Evolutionary conservation across 2,888 invertebrate genomes (phyloP), one percentile per base, ranked within the genome.

Genomic region (Lycaena phlaeas): DNA sequence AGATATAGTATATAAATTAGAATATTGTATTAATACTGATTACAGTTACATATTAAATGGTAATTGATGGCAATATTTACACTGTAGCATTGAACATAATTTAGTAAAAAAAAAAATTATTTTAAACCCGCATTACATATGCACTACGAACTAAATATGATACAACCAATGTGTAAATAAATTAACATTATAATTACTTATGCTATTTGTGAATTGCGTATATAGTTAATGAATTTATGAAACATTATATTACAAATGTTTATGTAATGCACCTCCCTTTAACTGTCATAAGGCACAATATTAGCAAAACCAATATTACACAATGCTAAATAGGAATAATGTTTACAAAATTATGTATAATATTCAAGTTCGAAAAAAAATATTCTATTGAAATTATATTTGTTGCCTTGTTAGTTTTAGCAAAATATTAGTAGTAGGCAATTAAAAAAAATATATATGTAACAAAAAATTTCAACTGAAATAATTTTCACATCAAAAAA

Each of bases 11-110:
- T 26, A 75, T 74, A 77, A 77, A 72, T 75, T 71, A 77, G 58
- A 58, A 69, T 70, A 74, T 73, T 68, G 64, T 68, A 71, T 78
- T 82, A 82, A 82, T 82, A 82, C 81, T 82, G 81, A 79, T 82
- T 75, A 79, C 57, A 34, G 18, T 34, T 12, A 12, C 66, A 66
- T 68, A 64, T 45, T 51, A 65, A 63, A 79, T 74, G 68, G 72
- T 78, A 77, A 66, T 63, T 65, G 67, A 77, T 78, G 77, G 76
- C 73, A 55, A 54, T 76, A 81, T 81, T 66, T 79, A 81, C 79
- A 79, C 59, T 54, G 67, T 69, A 69, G 68, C 67, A 63, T 37
- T 72, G 65, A 62, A 61, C 66, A 70, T 73, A 73, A 72, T 72
- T 74, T 74, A 74, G 66, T 68, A 59, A 60, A 58, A 58, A 59